Conservation (phyloP, 2,797 vertebrate genomes). For the Platyrinchus mystaceus region DNA sequence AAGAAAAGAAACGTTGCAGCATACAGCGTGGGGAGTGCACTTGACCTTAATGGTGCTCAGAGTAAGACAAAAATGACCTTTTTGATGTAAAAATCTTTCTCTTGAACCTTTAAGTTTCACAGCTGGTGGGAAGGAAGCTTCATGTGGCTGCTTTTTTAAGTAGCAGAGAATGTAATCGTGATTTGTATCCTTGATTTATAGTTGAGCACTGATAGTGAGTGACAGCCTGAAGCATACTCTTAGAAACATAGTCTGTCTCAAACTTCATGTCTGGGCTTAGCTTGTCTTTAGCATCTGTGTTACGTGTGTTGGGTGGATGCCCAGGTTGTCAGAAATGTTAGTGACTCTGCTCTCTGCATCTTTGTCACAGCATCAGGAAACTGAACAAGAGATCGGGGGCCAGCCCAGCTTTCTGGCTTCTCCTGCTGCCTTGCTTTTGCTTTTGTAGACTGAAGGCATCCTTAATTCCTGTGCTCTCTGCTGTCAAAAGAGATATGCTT, state of each 20-base stretch:
- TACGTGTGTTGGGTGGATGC: background rate
- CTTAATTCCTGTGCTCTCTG: background rate
- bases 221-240: constrained; percentile 16
- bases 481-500: background rate
- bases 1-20: background rate
- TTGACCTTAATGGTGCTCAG: constrained; percentile 11
- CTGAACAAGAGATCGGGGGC: background rate
- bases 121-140: constrained; percentile 29
- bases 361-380: background rate
- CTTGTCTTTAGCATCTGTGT: background rate
- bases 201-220: background rate
- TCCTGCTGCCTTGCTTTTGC: background rate
- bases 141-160: constrained; percentile 15
- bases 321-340: background rate
- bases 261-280: background rate
- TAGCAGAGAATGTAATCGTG: background rate
- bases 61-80: constrained; percentile 8
- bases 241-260: background rate
- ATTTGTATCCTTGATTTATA: constrained; percentile 17
- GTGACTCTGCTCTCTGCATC: background rate
- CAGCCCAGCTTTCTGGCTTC: background rate
- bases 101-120: constrained; percentile 2
- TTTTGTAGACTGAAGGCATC: background rate
- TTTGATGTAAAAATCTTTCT: background rate
- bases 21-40: background rate